phyloP scores from a whole-genome alignment of 2,113 vertebrate genomes.

The Tauraco erythrolophus region DNA sequence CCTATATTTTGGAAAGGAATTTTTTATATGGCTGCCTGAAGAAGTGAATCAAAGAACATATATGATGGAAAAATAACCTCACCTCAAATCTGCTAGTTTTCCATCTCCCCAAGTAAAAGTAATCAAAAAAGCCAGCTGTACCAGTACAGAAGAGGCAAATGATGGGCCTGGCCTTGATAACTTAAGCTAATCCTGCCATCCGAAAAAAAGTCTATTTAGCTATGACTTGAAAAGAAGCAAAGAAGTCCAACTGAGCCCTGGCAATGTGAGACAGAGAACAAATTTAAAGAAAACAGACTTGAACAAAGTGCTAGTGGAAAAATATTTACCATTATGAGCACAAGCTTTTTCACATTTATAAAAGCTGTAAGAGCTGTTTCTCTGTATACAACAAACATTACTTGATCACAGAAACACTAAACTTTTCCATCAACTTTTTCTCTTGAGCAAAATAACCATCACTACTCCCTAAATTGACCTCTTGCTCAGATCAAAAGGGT shows the following conservation, averaged over 20 bases:
- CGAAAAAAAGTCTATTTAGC: neutral
- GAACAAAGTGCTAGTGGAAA: neutral
- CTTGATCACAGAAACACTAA: neutral
- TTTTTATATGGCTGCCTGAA: neutral
- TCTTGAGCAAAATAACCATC: neutral
- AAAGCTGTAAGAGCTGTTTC: neutral
- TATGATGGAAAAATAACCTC: neutral
- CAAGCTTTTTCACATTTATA: neutral
- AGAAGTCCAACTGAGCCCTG: neutral
- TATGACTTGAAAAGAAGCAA: neutral
- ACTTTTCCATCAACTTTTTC: neutral
- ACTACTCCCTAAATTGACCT: neutral
- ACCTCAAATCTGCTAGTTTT: neutral
- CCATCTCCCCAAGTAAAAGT: neutral
- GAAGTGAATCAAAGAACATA: neutral
- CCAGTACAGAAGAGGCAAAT: neutral
- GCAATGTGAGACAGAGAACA: neutral
- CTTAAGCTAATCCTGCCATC: neutral
- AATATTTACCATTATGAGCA: neutral
- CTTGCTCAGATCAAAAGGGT: neutral
- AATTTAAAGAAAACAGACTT: neutral
- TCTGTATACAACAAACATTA: neutral
- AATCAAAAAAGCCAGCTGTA: neutral
- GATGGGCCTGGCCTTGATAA: neutral
- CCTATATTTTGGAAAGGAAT: neutral